These are phyloP conservation scores for Cololabis saira DNA, from an alignment of 2,113 vertebrate species.

Conservation along the genomic window DNA sequence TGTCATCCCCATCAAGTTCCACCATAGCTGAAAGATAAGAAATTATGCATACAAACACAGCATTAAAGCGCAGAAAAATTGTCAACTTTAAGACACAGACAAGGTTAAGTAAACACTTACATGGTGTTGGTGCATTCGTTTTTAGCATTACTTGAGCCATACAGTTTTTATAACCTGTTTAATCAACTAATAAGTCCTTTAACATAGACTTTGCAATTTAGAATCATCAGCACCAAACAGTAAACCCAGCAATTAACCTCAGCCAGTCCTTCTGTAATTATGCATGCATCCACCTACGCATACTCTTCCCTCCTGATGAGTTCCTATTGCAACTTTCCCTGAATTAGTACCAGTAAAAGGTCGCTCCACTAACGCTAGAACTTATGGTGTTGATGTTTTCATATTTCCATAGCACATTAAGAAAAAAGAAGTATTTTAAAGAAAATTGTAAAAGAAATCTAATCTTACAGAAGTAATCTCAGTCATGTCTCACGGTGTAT, in stretches of 20 bases:
- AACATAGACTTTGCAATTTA: slow-evolving; percentile 52
- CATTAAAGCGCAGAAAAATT: slow-evolving; percentile 1
- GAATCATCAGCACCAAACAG: slow-evolving; percentile 44
- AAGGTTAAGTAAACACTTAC: not conserved
- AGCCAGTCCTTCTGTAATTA: slow-evolving; percentile 52
- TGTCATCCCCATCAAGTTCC: slow-evolving; percentile 93
- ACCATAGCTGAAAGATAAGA: slow-evolving; percentile 88
- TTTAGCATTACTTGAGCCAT: not conserved
- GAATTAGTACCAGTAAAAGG: slow-evolving; percentile 35
- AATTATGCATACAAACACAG: slow-evolving; percentile 9
- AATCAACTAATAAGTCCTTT: slow-evolving; percentile 54
- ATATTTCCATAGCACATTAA: not conserved
- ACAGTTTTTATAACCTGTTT: slow-evolving; percentile 27
- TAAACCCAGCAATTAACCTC: slow-evolving; percentile 68
- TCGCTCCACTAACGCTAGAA: not conserved
- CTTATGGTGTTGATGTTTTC: not conserved
- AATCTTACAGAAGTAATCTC: not conserved
- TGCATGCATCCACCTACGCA: slow-evolving; percentile 36
- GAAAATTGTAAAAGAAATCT: not conserved
- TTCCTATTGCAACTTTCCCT: slow-evolving; percentile 47
- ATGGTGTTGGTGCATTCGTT: not conserved
- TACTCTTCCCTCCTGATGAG: slow-evolving; percentile 37
- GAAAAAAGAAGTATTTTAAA: not conserved
- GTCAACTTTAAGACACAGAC: not conserved
- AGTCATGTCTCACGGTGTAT: too few species aligned